A percentile compares a stretch with the other conserved stretches of the same genome.
phyloP scores from a whole-genome alignment of 2,888 invertebrate species.

The Abrostola tripartita region DNA sequence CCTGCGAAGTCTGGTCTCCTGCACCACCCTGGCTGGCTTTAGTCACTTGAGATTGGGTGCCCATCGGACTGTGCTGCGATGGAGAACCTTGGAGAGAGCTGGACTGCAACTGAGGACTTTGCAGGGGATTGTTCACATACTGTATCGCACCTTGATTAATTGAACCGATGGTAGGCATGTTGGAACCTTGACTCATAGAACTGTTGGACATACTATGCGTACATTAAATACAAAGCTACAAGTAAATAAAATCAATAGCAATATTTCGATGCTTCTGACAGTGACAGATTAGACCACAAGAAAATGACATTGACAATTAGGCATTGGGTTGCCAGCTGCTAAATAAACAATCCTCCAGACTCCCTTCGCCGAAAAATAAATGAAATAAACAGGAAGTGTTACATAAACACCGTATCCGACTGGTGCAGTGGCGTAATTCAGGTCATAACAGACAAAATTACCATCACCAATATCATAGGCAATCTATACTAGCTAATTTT shows the following conservation, averaged over 20 bases:
- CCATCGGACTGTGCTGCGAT: conserved; percentile 85
- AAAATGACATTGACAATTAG: too few relatives aligned
- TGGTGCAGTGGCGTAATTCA: too few relatives aligned
- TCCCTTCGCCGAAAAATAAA: too few relatives aligned
- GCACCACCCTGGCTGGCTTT: conserved; percentile 71
- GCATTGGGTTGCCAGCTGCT: too few relatives aligned
- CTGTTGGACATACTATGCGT: conserved; percentile 66
- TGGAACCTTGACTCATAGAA: conserved; percentile 68
- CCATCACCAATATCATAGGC: too few relatives aligned
- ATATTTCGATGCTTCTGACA: not conserved
- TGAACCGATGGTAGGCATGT: conserved; percentile 78
- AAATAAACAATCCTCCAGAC: too few relatives aligned
- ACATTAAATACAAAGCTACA: not conserved
- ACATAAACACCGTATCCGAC: too few relatives aligned
- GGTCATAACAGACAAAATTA: too few relatives aligned
- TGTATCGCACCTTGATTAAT: conserved; percentile 78
- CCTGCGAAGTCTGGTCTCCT: conserved; percentile 77
- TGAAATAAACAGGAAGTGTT: too few relatives aligned
- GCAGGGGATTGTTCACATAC: conserved; percentile 79
- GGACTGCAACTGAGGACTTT: conserved; percentile 80
- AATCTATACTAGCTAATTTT: too few relatives aligned
- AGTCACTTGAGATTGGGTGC: conserved; percentile 72
- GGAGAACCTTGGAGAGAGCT: conserved; percentile 80
- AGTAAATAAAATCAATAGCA: conserved; percentile 14
- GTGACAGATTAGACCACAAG: too few relatives aligned